Percentiles rank a stretch among this genome's conserved stretches.
phyloP scores from a whole-genome alignment of 2,113 vertebrate species.

The Tretioscincus oriximinensis region DNA sequence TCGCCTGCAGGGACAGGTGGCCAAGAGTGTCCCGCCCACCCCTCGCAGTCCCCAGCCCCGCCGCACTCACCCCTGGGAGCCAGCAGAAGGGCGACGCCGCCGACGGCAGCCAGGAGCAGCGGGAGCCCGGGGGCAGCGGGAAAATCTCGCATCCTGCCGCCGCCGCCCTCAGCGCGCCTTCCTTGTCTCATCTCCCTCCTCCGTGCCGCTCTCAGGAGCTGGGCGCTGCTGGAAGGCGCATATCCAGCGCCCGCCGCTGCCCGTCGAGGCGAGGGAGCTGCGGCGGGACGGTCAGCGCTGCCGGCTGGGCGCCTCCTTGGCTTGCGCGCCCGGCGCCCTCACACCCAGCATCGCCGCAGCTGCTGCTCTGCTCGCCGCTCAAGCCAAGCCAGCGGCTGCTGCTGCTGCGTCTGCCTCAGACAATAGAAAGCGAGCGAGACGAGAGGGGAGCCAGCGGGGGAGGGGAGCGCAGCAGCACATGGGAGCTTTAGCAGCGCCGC shows the following conservation, averaged over 20 bases:
- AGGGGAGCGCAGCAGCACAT: constrained; percentile 1
- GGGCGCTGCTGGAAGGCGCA: neutral
- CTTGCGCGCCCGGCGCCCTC: neutral
- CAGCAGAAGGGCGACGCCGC: neutral
- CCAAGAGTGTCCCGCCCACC: neutral
- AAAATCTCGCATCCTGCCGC: neutral
- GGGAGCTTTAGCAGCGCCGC: neutral
- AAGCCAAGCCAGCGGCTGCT: constrained; percentile 3
- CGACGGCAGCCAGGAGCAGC: neutral
- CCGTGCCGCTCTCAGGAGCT: no score
- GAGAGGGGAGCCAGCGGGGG: constrained; percentile 7
- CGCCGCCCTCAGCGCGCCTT: no score
- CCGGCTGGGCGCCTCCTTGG: neutral
- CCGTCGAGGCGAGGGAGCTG: neutral
- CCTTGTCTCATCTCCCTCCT: neutral
- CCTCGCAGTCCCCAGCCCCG: neutral
- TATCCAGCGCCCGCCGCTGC: neutral
- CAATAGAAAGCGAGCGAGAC: constrained; percentile 8
- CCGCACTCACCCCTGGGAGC: constrained; percentile 18
- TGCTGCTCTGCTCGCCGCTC: neutral
- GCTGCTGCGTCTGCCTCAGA: neutral
- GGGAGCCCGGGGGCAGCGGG: neutral
- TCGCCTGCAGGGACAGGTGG: no score
- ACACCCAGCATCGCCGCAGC: neutral
- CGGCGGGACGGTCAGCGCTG: neutral